These are phyloP conservation scores for Cirrhinus mrigala DNA, from an alignment of 2,797 vertebrate genomes.

Conservation along the genomic window DNA sequence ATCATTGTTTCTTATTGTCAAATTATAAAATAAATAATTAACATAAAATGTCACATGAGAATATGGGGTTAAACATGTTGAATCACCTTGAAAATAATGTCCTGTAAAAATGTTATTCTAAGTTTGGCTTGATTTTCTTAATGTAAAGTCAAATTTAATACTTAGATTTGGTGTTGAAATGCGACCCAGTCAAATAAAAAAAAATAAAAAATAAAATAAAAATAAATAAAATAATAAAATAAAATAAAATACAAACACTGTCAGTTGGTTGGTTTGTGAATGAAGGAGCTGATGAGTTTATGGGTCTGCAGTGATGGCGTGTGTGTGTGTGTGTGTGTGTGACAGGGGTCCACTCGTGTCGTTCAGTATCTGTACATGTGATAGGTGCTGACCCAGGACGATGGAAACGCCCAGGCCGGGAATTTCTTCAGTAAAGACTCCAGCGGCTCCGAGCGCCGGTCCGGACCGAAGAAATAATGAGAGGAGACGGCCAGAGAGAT, in stretches of 20 bases:
- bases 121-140: background rate
- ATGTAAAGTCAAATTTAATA: background rate
- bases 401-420: constrained; percentile 90
- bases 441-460: constrained; percentile 84
- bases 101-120: background rate
- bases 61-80: background rate
- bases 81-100: background rate
- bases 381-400: constrained; percentile 94
- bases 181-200: background rate
- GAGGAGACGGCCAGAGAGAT: constrained; percentile 88
- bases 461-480: constrained; percentile 90
- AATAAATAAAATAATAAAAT: background rate
- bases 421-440: constrained; percentile 81
- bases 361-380: constrained; percentile 86
- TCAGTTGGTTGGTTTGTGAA: constrained; percentile 4
- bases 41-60: background rate
- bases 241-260: background rate
- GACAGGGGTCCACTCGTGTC: background rate
- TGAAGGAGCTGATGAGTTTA: background rate
- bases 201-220: background rate
- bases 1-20: background rate
- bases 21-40: background rate
- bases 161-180: background rate
- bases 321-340: background rate
- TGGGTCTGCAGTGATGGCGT: background rate